Percentiles rank a stretch among this genome's conserved stretches.
These are phyloP conservation scores for Caranx melampygus DNA, from an alignment of 2,113 vertebrate genomes.

Conservation along the genomic window DNA sequence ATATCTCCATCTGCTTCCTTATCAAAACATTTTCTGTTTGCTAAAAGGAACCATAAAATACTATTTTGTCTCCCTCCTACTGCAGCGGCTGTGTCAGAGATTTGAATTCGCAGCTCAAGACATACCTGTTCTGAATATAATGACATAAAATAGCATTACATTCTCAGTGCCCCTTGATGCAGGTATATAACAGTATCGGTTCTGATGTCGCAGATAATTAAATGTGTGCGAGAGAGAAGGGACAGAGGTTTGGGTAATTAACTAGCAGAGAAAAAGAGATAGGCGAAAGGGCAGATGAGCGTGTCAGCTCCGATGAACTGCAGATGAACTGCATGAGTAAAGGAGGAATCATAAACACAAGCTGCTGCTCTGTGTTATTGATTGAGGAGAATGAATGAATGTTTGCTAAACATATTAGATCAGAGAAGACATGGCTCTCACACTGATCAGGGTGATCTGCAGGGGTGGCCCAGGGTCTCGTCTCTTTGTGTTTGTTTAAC, in stretches of 20 bases:
- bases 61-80: conserved; percentile 58
- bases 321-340: conserved; percentile 72
- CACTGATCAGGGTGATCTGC: conserved; percentile 74
- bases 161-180: neutral
- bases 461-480: conserved; percentile 67
- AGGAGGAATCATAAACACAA: conserved; percentile 79
- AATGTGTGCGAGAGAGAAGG: conserved; percentile 9
- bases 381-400: conserved; percentile 79
- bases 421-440: conserved; percentile 65
- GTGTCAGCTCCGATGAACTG: conserved; percentile 74
- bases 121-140: conserved; percentile 68
- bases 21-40: conserved; percentile 70
- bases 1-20: conserved; percentile 65
- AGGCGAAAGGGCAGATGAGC: conserved; percentile 36
- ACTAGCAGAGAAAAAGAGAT: conserved; percentile 16
- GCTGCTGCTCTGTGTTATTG: conserved; percentile 76
- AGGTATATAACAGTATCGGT: neutral
- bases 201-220: conserved; percentile 28
- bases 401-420: conserved; percentile 84
- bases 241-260: conserved; percentile 30
- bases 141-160: conserved; percentile 32
- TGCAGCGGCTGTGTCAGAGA: conserved; percentile 39
- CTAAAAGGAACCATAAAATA: conserved; percentile 63
- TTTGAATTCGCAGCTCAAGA: conserved; percentile 57
- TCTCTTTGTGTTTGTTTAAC: conserved; percentile 64